Percentiles rank a stretch among this genome's conserved stretches.
These are phyloP conservation scores for Atopsyche davidsoni DNA, from an alignment of 1,140 invertebrate genomes.

Conservation along the genomic window DNA sequence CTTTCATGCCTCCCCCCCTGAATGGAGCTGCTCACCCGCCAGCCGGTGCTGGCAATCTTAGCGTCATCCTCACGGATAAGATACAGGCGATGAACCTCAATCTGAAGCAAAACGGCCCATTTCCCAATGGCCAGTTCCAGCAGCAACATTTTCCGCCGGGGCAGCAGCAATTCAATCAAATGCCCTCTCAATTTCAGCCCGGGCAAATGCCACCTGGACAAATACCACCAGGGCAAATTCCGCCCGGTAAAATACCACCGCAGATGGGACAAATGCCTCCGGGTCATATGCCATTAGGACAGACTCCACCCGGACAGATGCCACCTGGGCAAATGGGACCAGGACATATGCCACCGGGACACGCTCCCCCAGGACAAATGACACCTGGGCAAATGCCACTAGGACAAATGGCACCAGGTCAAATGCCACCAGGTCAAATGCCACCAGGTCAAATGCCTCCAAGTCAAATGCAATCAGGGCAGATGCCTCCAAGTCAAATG, in stretches of 20 bases:
- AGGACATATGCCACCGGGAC: constrained; percentile 7
- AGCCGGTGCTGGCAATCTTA: constrained; percentile 31
- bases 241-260: not conserved
- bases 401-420: constrained; percentile 4
- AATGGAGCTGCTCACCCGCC: constrained; percentile 39
- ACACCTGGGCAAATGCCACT: constrained; percentile 2
- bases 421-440: constrained; percentile 5
- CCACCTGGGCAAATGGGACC: constrained; percentile 31
- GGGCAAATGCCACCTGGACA: constrained; percentile 41
- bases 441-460: constrained; percentile 7
- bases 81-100: constrained; percentile 45
- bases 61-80: constrained; percentile 40
- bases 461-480: constrained; percentile 20
- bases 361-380: not conserved
- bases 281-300: not conserved
- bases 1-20: constrained; percentile 33
- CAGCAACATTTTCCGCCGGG: constrained; percentile 1
- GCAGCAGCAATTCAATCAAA: constrained; percentile 15
- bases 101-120: constrained; percentile 31
- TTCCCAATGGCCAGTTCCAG: constrained; percentile 15
- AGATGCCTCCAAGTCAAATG: constrained; percentile 31
- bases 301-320: constrained; percentile 36
- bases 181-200: constrained; percentile 36
- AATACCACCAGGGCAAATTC: constrained; percentile 31
- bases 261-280: not conserved